A percentile compares a stretch with the other conserved stretches of the same genome.
Evolutionary conservation across 2,797 vertebrate genomes (phyloP).

Genomic region (Enteromius thamalakanensis): DNA sequence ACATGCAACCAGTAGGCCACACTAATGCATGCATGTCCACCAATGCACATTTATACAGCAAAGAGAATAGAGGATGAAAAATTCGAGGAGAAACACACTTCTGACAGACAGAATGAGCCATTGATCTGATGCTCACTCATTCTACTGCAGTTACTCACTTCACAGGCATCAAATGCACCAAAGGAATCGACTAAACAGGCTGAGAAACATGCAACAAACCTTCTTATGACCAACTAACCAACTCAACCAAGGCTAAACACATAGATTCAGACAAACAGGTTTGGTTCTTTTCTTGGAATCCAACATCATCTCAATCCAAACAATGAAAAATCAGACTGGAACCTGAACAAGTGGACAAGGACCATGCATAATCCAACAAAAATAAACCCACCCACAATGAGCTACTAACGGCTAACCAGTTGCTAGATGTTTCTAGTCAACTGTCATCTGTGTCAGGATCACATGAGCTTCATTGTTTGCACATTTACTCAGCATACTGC

Average conservation of each 20-base stretch:
- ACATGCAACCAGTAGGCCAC: conserved; percentile 44
- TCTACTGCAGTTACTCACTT: conserved; percentile 26
- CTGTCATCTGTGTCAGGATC: not conserved
- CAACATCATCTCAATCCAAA: not conserved
- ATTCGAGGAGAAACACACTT: conserved; percentile 17
- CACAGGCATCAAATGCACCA: not conserved
- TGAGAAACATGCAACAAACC: not conserved
- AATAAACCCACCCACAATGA: conserved; percentile 2
- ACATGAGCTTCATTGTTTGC: not conserved
- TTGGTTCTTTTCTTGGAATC: not conserved
- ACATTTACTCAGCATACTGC: not conserved
- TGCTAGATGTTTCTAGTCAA: not conserved
- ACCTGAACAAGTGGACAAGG: not conserved
- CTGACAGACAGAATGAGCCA: conserved; percentile 29
- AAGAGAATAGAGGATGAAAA: not conserved
- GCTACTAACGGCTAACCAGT: conserved; percentile 14
- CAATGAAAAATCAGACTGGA: not conserved
- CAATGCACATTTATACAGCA: not conserved
- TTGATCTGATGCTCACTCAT: conserved; percentile 26
- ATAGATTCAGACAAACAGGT: not conserved
- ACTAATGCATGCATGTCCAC: conserved; percentile 27
- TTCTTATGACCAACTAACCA: not conserved
- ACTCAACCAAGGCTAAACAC: no score
- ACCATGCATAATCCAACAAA: not conserved
- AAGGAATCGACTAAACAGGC: not conserved